Percentiles rank a stretch among this genome's conserved stretches.
These are phyloP conservation scores for Ecliptopera silaceata DNA, from an alignment of 2,888 invertebrate genomes.

Conservation along the genomic window DNA sequence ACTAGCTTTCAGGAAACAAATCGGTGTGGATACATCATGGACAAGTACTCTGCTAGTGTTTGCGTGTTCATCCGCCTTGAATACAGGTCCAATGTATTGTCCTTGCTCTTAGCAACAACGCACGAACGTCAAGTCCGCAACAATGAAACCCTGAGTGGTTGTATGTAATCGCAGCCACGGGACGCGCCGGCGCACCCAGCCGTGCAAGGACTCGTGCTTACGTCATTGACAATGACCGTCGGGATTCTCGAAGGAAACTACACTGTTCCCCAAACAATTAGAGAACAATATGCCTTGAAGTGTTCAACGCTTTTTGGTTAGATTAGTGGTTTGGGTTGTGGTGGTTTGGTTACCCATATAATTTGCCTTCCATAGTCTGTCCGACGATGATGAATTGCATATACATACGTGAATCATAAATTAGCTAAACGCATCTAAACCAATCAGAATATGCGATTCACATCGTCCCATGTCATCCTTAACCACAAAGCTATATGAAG, in stretches of 20 bases:
- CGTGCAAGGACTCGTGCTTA: slow-evolving; percentile 74
- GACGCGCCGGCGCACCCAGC: slow-evolving; percentile 70
- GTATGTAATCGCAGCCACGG: slow-evolving; percentile 76
- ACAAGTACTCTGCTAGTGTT: slow-evolving; percentile 25
- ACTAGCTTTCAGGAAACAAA: slow-evolving; percentile 23
- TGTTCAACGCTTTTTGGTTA: slow-evolving; percentile 24
- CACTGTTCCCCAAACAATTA: slow-evolving; percentile 44
- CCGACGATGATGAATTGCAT: slow-evolving; percentile 40
- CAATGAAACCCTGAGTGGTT: slow-evolving; percentile 75
- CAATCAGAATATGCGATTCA: slow-evolving; percentile 8
- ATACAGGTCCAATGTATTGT: slow-evolving; percentile 43
- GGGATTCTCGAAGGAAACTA: slow-evolving; percentile 38
- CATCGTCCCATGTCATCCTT: slow-evolving; percentile 11
- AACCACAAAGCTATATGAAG: slow-evolving; percentile 20
- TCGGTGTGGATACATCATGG: slow-evolving; percentile 25
- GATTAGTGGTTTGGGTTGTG: slow-evolving; percentile 39
- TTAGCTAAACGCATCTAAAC: slow-evolving; percentile 11
- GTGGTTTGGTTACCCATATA: slow-evolving; percentile 36
- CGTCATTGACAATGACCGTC: slow-evolving; percentile 61
- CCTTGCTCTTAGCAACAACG: slow-evolving; percentile 64
- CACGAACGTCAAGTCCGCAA: slow-evolving; percentile 56
- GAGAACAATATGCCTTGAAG: slow-evolving; percentile 41
- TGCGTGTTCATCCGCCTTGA: slow-evolving; percentile 35
- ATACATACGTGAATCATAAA: slow-evolving; percentile 25
- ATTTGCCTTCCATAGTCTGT: slow-evolving; percentile 33